Base-by-base conservation (phyloP, 2,113 vertebrate species). In the Garra rufa region DNA sequence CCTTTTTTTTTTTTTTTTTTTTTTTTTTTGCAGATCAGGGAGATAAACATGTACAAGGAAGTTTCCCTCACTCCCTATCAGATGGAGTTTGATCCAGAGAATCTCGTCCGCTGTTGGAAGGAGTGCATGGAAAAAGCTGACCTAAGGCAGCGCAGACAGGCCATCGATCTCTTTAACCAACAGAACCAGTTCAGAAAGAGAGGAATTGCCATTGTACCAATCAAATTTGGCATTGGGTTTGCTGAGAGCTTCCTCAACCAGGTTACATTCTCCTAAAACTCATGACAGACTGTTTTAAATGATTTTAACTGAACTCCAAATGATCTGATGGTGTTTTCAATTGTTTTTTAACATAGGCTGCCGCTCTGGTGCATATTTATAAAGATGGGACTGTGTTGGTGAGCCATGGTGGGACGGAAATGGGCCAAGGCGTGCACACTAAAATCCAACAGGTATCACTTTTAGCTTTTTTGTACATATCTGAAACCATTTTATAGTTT, bases 351-450 rank as follows among this genome's bases (percentile, higher is more conserved):
- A 24, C 38, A 24, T 77, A 97, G 96, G 95, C 93, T 3, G 93
- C 92, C 1, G 95, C 96, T 83, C 92, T 97, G 9, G 89, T 97
- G 82, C 94, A 96, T 87, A 94, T 97, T 89, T 97, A 96, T 55
- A 89, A 91, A 8, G 97, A 97, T 48, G 96, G 96, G 0, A 95
- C 96, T 2, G 96, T 97, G 65, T 90, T 97, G 80, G 91, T 97
- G 77, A 92, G 84, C 87, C 96, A 96, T 0, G 92, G 95, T 5
- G 96, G 97, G 85, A 89, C 91, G 21, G 96, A 98, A 90, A 34
- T 97, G 80, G 96, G 96, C 70, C 97, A 97, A 92, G 96, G 96
- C 1, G 63, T 97, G 73, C 88, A 97, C 90, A 97, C 96, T 44
- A 97, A 97, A 87, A 92, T 97, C 67, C 93, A 95, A 71, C 95